phyloP scores from a whole-genome alignment of 64 coral and sea anemone species.

The Montipora foliosa region DNA sequence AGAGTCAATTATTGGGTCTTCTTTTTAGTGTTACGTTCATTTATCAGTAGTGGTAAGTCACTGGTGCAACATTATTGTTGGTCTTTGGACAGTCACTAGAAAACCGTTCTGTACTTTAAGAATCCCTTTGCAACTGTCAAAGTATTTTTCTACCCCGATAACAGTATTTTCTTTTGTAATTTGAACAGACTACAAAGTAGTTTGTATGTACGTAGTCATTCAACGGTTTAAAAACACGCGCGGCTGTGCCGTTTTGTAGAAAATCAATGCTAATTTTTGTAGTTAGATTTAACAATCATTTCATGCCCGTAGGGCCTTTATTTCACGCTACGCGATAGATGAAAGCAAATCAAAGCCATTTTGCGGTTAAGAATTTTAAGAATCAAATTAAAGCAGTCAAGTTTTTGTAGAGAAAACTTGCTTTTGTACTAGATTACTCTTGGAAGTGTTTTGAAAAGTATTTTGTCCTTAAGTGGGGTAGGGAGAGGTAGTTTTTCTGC shows the following conservation, averaged over 20 bases:
- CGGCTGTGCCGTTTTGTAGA: constrained; percentile 4
- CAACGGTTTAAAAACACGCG: neutral
- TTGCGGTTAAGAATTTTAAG: neutral
- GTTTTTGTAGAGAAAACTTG: neutral
- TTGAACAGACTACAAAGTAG: neutral
- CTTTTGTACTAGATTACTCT: constrained; percentile 5
- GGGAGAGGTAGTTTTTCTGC: constrained; percentile 40
- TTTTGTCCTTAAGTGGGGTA: constrained; percentile 37
- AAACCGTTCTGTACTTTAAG: neutral
- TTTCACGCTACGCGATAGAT: too few relatives aligned
- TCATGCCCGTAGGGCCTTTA: too few relatives aligned
- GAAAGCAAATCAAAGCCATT: neutral
- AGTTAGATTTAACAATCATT: neutral
- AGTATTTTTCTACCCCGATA: constrained; percentile 7
- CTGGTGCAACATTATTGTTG: neutral
- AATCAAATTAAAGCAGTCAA: neutral
- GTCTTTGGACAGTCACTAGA: neutral
- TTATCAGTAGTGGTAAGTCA: neutral
- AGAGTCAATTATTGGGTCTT: too few relatives aligned
- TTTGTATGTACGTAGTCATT: neutral
- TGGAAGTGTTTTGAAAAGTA: constrained; percentile 64
- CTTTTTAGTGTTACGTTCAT: too few relatives aligned
- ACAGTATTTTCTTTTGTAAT: neutral
- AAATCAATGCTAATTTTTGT: neutral
- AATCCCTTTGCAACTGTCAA: neutral